These are phyloP conservation scores for Arctopsyche grandis DNA, from an alignment of 1,140 invertebrate species.

Conservation along the genomic window DNA sequence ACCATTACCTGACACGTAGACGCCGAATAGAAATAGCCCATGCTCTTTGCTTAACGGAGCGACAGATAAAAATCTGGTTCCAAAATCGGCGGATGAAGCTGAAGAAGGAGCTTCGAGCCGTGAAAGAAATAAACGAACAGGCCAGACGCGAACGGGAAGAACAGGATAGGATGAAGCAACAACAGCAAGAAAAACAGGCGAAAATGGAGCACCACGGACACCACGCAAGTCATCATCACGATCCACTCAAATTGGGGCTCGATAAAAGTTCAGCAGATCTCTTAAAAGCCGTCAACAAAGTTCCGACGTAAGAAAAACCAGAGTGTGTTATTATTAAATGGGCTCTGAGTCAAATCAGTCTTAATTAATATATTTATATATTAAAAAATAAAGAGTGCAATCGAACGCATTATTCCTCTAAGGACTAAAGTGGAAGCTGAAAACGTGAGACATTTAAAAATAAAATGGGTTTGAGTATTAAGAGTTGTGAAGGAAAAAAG, in stretches of 20 bases:
- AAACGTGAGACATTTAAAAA: conserved; percentile 29
- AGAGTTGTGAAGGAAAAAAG: conserved; percentile 15
- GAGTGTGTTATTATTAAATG: neutral
- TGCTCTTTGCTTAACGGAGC: conserved; percentile 93
- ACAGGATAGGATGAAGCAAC: conserved; percentile 89
- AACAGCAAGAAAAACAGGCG: conserved; percentile 86
- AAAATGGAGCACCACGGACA: conserved; percentile 71
- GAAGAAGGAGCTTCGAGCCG: conserved; percentile 93
- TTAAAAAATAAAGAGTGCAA: conserved; percentile 33
- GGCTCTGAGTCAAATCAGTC: conserved; percentile 35
- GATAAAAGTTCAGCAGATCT: conserved; percentile 73
- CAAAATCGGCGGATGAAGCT: conserved; percentile 98
- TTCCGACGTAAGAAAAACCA: conserved; percentile 69
- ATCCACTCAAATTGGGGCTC: conserved; percentile 70
- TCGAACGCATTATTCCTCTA: conserved; percentile 42
- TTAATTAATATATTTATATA: conserved; percentile 27
- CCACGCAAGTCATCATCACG: conserved; percentile 67
- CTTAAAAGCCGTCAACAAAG: conserved; percentile 73
- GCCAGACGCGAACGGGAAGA: conserved; percentile 89
- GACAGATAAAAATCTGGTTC: conserved; percentile 98
- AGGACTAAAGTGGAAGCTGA: conserved; percentile 30
- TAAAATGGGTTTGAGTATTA: conserved; percentile 29
- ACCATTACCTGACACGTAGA: conserved; percentile 94
- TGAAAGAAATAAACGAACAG: conserved; percentile 95
- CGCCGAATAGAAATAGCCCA: conserved; percentile 97